Evolutionary conservation across 92 coral and sea anemone species (phyloP), one percentile per base, ranked within the genome.

Genomic region (Palythoa caribaeorum): DNA sequence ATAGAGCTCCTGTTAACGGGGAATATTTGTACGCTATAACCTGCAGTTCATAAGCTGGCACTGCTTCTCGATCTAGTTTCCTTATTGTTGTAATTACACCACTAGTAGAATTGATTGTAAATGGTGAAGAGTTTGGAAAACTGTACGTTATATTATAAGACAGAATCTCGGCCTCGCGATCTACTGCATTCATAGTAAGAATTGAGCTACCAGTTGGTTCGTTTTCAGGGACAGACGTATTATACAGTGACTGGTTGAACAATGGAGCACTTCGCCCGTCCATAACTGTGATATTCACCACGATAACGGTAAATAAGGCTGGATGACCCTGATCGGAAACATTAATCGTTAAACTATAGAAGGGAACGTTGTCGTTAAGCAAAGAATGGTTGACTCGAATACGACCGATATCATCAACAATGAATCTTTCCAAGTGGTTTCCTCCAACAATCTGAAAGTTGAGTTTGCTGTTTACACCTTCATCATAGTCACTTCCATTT

Each of bases 401-500:
- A 37, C 55, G 40, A 59, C 93, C 93, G 16, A 40, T 72, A 8
- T 68, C 63, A 53, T 87, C 75, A 19, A 91, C 79, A 36, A 51
- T 52, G 52, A 91, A 91, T 77, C 71, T 77, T 14, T 76, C n/a
- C 38, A 63, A 28, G 69, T 75, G 84, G 71, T 91, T 83, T 52
- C 93, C 93, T 57, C 76, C 72, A 35, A 85, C 59, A 10, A 91
- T 83, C 51, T 69, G 68, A 85, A 57, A 91, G 65, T 78, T 84
- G 12, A 91, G 88, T 53, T 53, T 84, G 71, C 88, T 80, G 79
- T 91, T 87, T 17, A 73, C 48, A 44, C 88, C 90, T 13, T 69
- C 79, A 47, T 91, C 93, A 7, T 53, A 73, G 76, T 91, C 93
- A n/a, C 79, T 53, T 50, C 88, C 93, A 66, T 88, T 88, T 21